Base-by-base conservation (phyloP, 2,113 vertebrate species). In the Epinephelus cyanopodus region DNA sequence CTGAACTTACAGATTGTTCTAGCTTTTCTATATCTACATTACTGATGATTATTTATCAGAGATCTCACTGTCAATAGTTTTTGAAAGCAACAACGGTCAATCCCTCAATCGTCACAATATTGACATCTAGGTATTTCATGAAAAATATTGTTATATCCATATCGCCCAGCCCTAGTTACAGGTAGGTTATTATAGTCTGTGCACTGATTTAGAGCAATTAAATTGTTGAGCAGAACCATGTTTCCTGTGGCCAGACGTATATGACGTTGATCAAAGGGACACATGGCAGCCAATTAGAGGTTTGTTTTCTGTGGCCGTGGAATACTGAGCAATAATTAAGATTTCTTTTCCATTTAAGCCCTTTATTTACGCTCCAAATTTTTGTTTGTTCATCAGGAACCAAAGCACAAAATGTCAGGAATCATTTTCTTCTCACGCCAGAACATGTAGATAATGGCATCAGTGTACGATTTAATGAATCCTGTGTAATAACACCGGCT, bases 161-260 rank as follows among this genome's bases (percentile, higher is more conserved):
- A 45, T 12, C 11, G 0, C 11, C 11, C 42, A 45, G 42, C 42
- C 42, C 42, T 45, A 11, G 11, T 11, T 45, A 45, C 11, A 45
- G 2, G 52, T 33, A 15, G 53, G 60, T 53, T 0, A 8, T 29
- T 45, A 45, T 2, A 42, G 19, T 11, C 58, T 37, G 23, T 42
- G 54, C 63, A 47, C 17, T 64, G 48, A 77, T 67, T 64, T 58
- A 47, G n/a, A 72, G 8, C 11, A 23, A 19, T 65, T 85, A 6
- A 63, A 78, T 18, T 65, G 13, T 45, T 45, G 42, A 29, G 23
- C 0, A 5, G 33, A 57, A 18, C 68, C 6, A 17, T 39, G 15
- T 74, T n/a, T 42, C 13, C 3, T 11, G 27, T 50, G 21, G 54
- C 42, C 18, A 52, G 1, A 48, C 11, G n/a, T 33, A 29, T 72